Percentiles rank a stretch among this genome's conserved stretches.
Evolutionary conservation across 2,888 invertebrate genomes (phyloP).

Genomic region (Athalia cordata): DNA sequence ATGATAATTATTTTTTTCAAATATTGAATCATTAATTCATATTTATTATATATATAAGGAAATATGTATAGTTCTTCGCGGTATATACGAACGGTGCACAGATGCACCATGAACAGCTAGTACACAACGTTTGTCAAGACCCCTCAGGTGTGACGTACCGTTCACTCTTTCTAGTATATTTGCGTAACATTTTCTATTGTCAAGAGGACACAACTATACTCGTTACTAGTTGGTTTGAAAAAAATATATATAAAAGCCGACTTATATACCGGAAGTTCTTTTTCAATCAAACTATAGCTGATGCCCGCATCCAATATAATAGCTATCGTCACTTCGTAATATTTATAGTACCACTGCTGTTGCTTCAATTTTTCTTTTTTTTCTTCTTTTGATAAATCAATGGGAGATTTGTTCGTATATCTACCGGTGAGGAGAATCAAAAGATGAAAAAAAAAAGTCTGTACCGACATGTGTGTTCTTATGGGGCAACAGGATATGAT

Average conservation of each 20-base stretch:
- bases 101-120: slow-evolving; percentile 28
- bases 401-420: too few species aligned
- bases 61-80: neutral
- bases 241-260: slow-evolving; percentile 34
- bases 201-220: slow-evolving; percentile 19
- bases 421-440: too few species aligned
- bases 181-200: slow-evolving; percentile 40
- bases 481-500: too few species aligned
- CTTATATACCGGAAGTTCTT: neutral
- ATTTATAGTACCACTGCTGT: neutral
- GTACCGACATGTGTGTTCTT: too few species aligned
- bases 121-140: slow-evolving; percentile 56
- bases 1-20: too few species aligned
- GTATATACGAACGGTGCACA: neutral
- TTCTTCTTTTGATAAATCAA: too few species aligned
- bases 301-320: neutral
- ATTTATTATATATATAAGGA: too few species aligned
- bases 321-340: neutral
- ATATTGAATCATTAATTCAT: too few species aligned
- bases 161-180: slow-evolving; percentile 5
- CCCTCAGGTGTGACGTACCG: slow-evolving; percentile 57
- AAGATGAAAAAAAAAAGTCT: too few species aligned
- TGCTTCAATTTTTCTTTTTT: too few species aligned
- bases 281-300: neutral
- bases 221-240: slow-evolving; percentile 13